Conservation (phyloP, 2,888 invertebrate species). For the Drosophila heteroneura region DNA sequence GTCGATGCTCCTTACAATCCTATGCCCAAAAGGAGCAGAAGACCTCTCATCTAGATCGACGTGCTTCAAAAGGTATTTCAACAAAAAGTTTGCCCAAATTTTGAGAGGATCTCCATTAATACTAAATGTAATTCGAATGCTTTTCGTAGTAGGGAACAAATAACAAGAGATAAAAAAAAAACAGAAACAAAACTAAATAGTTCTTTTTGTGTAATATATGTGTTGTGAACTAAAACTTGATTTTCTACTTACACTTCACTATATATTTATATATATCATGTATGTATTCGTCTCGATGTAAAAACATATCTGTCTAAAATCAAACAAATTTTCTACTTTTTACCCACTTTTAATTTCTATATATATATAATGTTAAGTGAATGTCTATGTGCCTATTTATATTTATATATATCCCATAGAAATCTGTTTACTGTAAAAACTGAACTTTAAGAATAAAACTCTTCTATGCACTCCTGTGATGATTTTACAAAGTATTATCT, state of each 20-base stretch:
- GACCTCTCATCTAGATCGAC: slow-evolving; percentile 77
- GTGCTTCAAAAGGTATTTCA: slow-evolving; percentile 84
- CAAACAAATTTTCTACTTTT: slow-evolving; percentile 20
- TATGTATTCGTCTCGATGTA: slow-evolving; percentile 32
- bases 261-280: slow-evolving; percentile 1
- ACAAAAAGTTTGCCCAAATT: slow-evolving; percentile 83
- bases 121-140: slow-evolving; percentile 44
- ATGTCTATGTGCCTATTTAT: slow-evolving; percentile 44
- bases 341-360: slow-evolving; percentile 26
- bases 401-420: slow-evolving; percentile 22
- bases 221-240: slow-evolving; percentile 54
- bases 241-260: slow-evolving; percentile 15
- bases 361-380: slow-evolving; percentile 48
- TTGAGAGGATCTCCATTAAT: slow-evolving; percentile 45
- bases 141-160: slow-evolving; percentile 57
- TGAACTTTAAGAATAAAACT: slow-evolving; percentile 64
- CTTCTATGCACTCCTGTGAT: slow-evolving; percentile 74
- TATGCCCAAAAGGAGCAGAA: slow-evolving; percentile 79
- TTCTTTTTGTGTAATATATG: slow-evolving; percentile 42
- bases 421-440: slow-evolving; percentile 28
- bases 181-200: slow-evolving; percentile 11
- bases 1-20: slow-evolving; percentile 84
- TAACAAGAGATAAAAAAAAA: slow-evolving; percentile 16
- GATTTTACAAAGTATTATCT: slow-evolving; percentile 52
- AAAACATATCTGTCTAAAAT: slow-evolving; percentile 51